A percentile compares a stretch with the other conserved stretches of the same genome.
These are phyloP conservation scores for Catonia carolina DNA, from an alignment of 2,888 invertebrate species.

Conservation along the genomic window DNA sequence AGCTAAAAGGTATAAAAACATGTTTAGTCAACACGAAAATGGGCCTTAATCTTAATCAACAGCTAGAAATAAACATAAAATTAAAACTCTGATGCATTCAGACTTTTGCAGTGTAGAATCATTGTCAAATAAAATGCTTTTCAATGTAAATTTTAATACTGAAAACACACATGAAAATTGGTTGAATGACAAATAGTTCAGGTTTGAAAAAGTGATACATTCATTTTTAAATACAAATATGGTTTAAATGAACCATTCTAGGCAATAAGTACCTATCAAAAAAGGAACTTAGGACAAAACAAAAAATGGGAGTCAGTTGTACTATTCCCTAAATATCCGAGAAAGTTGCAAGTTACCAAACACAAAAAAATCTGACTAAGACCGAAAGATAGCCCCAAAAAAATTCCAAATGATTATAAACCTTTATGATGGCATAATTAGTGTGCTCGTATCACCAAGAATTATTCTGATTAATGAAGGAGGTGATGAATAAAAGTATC, in stretches of 20 bases:
- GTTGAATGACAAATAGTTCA: too few species aligned
- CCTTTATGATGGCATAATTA: too few species aligned
- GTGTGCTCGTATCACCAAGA: too few species aligned
- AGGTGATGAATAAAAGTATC: too few species aligned
- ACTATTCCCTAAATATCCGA: not conserved
- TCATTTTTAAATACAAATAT: slow-evolving; percentile 24
- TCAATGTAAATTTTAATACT: slow-evolving; percentile 11
- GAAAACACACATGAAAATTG: slow-evolving; percentile 23
- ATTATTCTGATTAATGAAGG: too few species aligned
- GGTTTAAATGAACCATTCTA: not conserved
- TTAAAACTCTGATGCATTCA: too few species aligned
- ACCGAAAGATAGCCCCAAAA: not conserved
- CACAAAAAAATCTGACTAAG: not conserved
- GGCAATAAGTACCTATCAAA: not conserved
- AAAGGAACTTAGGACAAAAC: not conserved
- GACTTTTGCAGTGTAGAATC: too few species aligned
- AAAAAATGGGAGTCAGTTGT: not conserved
- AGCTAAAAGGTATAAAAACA: slow-evolving; percentile 27
- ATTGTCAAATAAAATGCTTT: not conserved
- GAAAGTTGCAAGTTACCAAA: not conserved
- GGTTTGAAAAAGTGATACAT: slow-evolving; percentile 23
- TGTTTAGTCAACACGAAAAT: slow-evolving; percentile 27
- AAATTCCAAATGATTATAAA: not conserved
- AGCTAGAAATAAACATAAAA: too few species aligned
- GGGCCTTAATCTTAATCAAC: slow-evolving; percentile 26